Evolutionary conservation across 2,113 vertebrate genomes (phyloP), one percentile per base, ranked within the genome.

Genomic region (Syrrhaptes paradoxus): DNA sequence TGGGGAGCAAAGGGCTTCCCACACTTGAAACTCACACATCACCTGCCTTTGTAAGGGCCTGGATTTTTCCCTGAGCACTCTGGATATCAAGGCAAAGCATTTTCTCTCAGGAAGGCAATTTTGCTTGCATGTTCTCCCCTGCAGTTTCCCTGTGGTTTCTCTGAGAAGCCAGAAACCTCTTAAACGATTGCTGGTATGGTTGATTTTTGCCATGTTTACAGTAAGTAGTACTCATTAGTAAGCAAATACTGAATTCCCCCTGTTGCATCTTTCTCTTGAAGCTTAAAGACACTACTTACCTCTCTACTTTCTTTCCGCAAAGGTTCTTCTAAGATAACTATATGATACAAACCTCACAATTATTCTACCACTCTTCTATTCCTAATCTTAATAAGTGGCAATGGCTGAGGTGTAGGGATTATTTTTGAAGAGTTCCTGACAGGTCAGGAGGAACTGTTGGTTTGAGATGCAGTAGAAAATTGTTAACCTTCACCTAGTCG

Each of bases 381-480:
- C 59, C 77, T 84, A 46, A 83, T 83, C 70, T 89, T 89, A 90
- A 59, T 77, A 66, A 85, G 36, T 63, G 85, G 13, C 59, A 90
- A 68, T 9, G 32, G 61, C 59, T 81, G 70, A 88, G 29, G 41
- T 38, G 11, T 46, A 67, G n/a, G 78, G 72, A 68, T 77, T 82
- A 54, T 57, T 90, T 93, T 66, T 70, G 13, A 59, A 79, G 36
- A 75, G 45, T 82, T 87, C 70, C 61, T 61, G 70, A 52, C 61
- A 52, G 78, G 51, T 41, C 18, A 6, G 36, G 17, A 81, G 61
- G 45, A 88, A 38, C 34, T 74, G 43, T 61, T 89, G 49, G n/a
- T 86, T 51, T 94, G 85, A 96, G 70, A 41, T 92, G 52, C 45
- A 70, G 54, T 87, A 96, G 75, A 92, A 88, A 74, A 79, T 88